Percentiles rank a stretch among this genome's conserved stretches.
phyloP scores from a whole-genome alignment of 2,113 vertebrate species.

The Pachycephala philippinensis region DNA sequence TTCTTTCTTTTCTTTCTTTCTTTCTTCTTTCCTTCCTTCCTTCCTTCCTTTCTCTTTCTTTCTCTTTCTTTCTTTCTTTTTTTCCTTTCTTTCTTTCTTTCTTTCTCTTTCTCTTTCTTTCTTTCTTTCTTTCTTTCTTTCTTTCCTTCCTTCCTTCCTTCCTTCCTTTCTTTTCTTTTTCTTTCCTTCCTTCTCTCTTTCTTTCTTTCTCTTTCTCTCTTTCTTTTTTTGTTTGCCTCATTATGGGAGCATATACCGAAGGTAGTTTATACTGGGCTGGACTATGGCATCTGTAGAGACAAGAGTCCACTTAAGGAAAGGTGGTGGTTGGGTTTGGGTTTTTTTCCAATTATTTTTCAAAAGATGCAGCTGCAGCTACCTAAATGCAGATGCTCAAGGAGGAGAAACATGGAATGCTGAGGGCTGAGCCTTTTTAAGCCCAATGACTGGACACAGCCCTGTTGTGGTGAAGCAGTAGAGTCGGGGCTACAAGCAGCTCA shows the following conservation, averaged over 20 bases:
- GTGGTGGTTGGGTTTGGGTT: neutral
- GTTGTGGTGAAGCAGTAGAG: neutral
- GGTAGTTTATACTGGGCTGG: neutral
- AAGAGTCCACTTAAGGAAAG: neutral
- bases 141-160: too few relatives aligned
- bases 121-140: neutral
- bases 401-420: neutral
- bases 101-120: neutral
- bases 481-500: neutral
- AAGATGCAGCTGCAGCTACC: neutral
- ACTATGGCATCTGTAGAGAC: accelerated
- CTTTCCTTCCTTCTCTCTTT: neutral
- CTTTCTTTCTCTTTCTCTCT: neutral
- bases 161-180: too few relatives aligned
- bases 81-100: neutral
- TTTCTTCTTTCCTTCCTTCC: too few relatives aligned
- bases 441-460: neutral
- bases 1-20: too few relatives aligned
- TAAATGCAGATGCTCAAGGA: neutral
- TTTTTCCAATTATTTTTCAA: neutral
- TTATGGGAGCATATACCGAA: neutral
- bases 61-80: accelerated
- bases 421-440: neutral
- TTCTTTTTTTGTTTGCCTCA: neutral
- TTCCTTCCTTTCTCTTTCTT: neutral